Evolutionary conservation across 2,113 vertebrate species (phyloP), one percentile per base, ranked within the genome.

Genomic region (Amphilophus citrinellus): DNA sequence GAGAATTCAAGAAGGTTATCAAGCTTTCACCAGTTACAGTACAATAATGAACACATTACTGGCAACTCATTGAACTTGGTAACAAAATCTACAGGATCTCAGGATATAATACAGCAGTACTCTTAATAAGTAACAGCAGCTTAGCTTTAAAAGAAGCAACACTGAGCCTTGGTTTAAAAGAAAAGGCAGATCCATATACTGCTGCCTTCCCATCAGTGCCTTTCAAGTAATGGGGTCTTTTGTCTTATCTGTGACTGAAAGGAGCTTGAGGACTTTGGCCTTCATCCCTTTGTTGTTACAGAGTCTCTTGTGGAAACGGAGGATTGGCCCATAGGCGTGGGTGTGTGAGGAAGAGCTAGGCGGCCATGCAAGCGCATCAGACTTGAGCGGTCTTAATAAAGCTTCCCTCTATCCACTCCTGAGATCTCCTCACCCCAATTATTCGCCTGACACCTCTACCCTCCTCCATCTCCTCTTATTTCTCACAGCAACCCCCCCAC

Each of bases 351-450:
- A 60, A 37, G 88, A 91, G 85, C 80, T 10, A 71, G 88, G 85
- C 84, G 71, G 90, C 88, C 73, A 62, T 58, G 80, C 50, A 2
- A 63, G 83, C 90, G 88, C 89, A 94, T 91, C 87, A 84, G 81
- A 93, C 88, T 88, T 60, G 78, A 93, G 88, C 88, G 22, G 91
- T 93, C 95, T 94, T 95, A 93, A 95, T 94, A 95, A 95, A 95
- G 90, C 92, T 88, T 82, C 79, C 80, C 82, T 93, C 89, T 84
- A 92, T 94, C 94, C 92, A 92, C 91, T 81, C 91, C 68, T 53
- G 89, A 90, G 93, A 95, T 95, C 94, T 92, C 86, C 92, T 96
- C 95, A 95, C 92, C 94, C 93, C 95, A 95, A 96, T 96, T 95
- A 95, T 91, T 93, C 81, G 80, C 44, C 91, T 89, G 92, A 93